phyloP scores from a whole-genome alignment of 2,113 vertebrate species.

The Leucopsar rothschildi region DNA sequence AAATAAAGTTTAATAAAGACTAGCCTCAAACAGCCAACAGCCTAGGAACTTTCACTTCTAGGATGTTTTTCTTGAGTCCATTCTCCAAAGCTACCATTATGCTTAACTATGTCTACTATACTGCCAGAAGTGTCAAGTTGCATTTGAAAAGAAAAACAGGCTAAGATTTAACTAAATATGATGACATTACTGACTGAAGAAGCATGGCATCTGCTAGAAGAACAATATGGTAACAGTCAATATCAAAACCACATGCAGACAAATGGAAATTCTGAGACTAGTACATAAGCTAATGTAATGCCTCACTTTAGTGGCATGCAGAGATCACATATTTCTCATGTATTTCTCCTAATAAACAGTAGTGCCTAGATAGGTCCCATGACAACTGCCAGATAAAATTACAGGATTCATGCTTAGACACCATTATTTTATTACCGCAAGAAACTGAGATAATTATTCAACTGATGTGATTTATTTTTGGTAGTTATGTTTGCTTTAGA shows the following conservation, averaged over 20 bases:
- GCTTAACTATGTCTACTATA: not conserved
- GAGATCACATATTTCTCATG: not conserved
- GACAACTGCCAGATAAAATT: not conserved
- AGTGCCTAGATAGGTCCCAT: not conserved
- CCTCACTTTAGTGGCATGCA: not conserved
- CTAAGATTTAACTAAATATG: not conserved
- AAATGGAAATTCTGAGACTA: not conserved
- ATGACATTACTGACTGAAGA: not conserved
- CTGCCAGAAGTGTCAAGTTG: not conserved
- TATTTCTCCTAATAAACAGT: not conserved
- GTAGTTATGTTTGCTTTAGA: not conserved
- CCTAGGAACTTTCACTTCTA: not conserved
- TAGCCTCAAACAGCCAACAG: not conserved
- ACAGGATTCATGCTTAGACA: not conserved
- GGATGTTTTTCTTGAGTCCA: not conserved
- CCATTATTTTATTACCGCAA: slow-evolving; percentile 21
- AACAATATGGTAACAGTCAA: not conserved
- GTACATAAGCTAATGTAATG: not conserved
- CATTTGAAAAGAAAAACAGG: not conserved
- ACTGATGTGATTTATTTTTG: not conserved
- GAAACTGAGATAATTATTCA: not conserved
- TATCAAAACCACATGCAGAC: not conserved
- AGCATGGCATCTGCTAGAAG: not conserved
- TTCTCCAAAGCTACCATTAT: not conserved
- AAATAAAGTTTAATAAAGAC: not conserved